Percentiles rank a stretch among this genome's conserved stretches.
These are phyloP conservation scores for Oryzias curvinotus DNA, from an alignment of 2,113 vertebrate genomes.

Conservation along the genomic window DNA sequence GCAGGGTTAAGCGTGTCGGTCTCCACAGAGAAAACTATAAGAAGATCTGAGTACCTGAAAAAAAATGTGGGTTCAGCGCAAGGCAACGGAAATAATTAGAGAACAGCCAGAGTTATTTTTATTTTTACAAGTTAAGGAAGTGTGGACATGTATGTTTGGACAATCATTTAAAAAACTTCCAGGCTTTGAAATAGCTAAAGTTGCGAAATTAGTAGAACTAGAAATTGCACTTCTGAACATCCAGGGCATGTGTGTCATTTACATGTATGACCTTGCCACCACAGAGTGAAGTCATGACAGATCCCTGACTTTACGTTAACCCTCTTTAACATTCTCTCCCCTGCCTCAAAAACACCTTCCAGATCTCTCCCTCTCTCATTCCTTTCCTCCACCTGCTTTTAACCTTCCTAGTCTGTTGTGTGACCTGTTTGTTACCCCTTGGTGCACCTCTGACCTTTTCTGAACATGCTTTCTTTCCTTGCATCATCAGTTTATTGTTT, in stretches of 20 bases:
- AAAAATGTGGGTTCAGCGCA: conserved; percentile 34
- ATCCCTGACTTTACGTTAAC: conserved; percentile 71
- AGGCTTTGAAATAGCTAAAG: no score
- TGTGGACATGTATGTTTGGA: no score
- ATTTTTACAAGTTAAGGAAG: no score
- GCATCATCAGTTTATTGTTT: conserved; percentile 10
- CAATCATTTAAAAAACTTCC: no score
- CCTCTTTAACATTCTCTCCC: conserved; percentile 64
- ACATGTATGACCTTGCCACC: conserved; percentile 71
- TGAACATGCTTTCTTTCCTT: conserved; percentile 39
- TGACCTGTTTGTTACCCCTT: conserved; percentile 45
- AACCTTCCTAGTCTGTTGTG: conserved; percentile 47
- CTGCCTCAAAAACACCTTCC: conserved; percentile 16
- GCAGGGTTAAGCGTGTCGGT: conserved; percentile 32
- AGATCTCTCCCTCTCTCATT: conserved; percentile 37
- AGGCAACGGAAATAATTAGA: conserved; percentile 6
- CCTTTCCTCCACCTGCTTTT: conserved; percentile 49
- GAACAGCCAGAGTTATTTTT: neutral
- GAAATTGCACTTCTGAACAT: conserved; percentile 45
- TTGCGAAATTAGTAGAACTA: no score
- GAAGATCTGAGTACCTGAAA: conserved; percentile 62
- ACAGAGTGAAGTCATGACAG: conserved; percentile 69
- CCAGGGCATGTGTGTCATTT: conserved; percentile 60
- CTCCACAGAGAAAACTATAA: conserved; percentile 64
- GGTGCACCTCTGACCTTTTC: conserved; percentile 12